Evolutionary conservation across 1,140 invertebrate genomes (phyloP).

Genomic region (Odontomachus brunneus): DNA sequence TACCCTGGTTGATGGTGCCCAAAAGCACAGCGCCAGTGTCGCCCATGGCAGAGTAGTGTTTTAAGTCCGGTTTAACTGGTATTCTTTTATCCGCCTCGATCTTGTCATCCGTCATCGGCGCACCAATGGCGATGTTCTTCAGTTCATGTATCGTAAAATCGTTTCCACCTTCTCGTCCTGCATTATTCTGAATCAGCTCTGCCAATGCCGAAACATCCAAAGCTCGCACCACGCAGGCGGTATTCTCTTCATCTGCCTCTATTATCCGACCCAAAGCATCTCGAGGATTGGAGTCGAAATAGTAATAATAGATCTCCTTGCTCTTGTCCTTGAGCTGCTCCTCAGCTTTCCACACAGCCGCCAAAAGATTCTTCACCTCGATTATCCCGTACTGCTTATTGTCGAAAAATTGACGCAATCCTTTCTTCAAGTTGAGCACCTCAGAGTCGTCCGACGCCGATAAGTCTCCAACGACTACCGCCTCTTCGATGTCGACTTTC

Average conservation of each 20-base stretch:
- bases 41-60: constrained; percentile 69
- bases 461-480: constrained; percentile 69
- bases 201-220: constrained; percentile 65
- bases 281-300: constrained; percentile 77
- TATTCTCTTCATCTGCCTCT: constrained; percentile 34
- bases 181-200: constrained; percentile 64
- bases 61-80: constrained; percentile 73
- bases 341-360: constrained; percentile 78
- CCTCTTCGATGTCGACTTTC: constrained; percentile 76
- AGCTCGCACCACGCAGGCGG: constrained; percentile 75
- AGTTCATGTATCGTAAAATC: constrained; percentile 78
- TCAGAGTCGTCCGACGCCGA: constrained; percentile 41
- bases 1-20: constrained; percentile 77
- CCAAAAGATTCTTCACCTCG: constrained; percentile 66
- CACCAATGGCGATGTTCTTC: constrained; percentile 69
- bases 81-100: constrained; percentile 76
- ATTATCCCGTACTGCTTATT: constrained; percentile 76
- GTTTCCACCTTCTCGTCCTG: not conserved
- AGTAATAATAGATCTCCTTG: constrained; percentile 74
- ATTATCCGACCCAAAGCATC: constrained; percentile 43
- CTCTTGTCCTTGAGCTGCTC: constrained; percentile 74
- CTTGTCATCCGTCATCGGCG: constrained; percentile 77
- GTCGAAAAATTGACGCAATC: constrained; percentile 75
- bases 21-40: constrained; percentile 75
- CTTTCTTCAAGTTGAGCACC: constrained; percentile 63